Evolutionary conservation across 53 echinoderm and acorn worm species (phyloP).

Genomic region (Holothuria scabra): DNA sequence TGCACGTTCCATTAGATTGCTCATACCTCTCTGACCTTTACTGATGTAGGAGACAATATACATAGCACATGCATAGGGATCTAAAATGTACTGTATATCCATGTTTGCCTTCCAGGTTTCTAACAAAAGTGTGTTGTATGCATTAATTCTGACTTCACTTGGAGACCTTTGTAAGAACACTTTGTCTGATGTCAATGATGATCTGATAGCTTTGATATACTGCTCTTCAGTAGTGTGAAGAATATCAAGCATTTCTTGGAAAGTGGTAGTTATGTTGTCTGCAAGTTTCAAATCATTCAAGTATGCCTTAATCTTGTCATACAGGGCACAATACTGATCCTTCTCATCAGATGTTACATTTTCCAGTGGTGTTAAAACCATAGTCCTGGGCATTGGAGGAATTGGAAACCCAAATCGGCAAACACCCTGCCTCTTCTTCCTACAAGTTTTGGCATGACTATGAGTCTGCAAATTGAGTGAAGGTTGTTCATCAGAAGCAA

Average conservation of each 20-base stretch:
- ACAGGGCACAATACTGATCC: not conserved
- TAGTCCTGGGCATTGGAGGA: too few species aligned
- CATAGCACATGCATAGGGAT: conserved; percentile 63
- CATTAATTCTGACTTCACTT: conserved; percentile 48
- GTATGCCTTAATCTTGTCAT: not conserved
- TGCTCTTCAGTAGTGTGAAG: conserved; percentile 51
- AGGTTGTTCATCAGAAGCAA: not conserved
- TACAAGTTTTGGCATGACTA: conserved; percentile 41
- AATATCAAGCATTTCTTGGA: conserved; percentile 16
- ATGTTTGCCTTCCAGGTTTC: conserved; percentile 64
- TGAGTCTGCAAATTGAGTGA: conserved; percentile 34
- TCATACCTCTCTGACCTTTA: conserved; percentile 67
- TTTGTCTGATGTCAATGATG: conserved; percentile 34
- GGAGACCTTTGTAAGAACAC: conserved; percentile 52
- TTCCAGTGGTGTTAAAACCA: conserved; percentile 4
- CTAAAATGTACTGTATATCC: conserved; percentile 51
- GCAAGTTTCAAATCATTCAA: conserved; percentile 6
- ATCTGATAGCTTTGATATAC: conserved; percentile 48
- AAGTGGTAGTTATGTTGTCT: conserved; percentile 16
- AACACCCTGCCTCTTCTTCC: conserved; percentile 27
- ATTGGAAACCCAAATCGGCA: conserved; percentile 51
- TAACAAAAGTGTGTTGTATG: conserved; percentile 49
- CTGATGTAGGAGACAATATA: conserved; percentile 67
- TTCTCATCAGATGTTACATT: conserved; percentile 3
- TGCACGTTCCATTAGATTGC: conserved; percentile 44